phyloP scores from a whole-genome alignment of 2,113 vertebrate species.

The Holacanthus passer region DNA sequence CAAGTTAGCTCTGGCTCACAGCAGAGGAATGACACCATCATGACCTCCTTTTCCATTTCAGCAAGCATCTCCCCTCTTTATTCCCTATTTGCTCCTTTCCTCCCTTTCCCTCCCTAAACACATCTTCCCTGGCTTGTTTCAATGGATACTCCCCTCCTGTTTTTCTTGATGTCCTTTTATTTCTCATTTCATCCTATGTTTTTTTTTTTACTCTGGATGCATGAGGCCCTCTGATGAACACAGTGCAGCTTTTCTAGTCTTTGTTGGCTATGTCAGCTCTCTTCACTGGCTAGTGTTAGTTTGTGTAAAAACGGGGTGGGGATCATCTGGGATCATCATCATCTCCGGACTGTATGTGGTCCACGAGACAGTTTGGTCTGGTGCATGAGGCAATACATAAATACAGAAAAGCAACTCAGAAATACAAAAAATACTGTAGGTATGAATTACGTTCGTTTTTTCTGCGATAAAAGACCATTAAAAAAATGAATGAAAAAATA shows the following conservation, averaged over 20 bases:
- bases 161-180: background rate
- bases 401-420: too few species aligned
- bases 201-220: conserved; percentile 34
- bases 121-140: conserved; percentile 35
- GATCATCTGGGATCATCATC: too few species aligned
- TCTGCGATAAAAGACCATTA: too few species aligned
- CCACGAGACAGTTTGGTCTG: too few species aligned
- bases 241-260: conserved; percentile 43
- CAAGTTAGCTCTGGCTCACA: conserved; percentile 44
- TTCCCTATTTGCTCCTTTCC: conserved; percentile 27
- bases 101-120: background rate
- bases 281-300: conserved; percentile 9
- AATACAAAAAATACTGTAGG: too few species aligned
- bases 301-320: too few species aligned
- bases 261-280: conserved; percentile 43
- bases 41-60: conserved; percentile 68
- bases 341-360: too few species aligned
- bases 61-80: conserved; percentile 46
- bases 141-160: conserved; percentile 17
- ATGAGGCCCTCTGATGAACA: conserved; percentile 26
- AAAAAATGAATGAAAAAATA: too few species aligned
- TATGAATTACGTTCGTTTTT: too few species aligned
- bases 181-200: conserved; percentile 6
- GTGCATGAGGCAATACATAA: too few species aligned
- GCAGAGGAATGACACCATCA: conserved; percentile 50